These are phyloP conservation scores for Calypte anna DNA, from an alignment of 2,113 vertebrate species.

Conservation along the genomic window DNA sequence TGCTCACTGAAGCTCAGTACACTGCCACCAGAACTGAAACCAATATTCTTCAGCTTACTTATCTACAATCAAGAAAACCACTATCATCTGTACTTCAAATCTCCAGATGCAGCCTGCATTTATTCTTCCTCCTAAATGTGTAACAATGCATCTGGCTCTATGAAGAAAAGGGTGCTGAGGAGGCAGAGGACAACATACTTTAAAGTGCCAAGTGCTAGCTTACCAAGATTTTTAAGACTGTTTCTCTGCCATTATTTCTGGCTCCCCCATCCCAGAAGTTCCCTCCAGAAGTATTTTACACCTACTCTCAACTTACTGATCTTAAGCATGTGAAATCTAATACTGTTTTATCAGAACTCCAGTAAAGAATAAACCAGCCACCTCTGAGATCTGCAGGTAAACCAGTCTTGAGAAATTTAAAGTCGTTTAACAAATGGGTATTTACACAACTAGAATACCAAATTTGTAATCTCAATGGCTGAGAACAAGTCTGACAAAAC, in stretches of 20 bases:
- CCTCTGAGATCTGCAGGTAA: neutral
- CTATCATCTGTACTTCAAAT: neutral
- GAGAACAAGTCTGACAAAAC: constrained; percentile 9
- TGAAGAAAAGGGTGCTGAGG: neutral
- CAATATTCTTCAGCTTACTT: neutral
- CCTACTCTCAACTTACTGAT: neutral
- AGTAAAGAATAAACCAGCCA: neutral
- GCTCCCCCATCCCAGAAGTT: neutral
- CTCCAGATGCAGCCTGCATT: neutral
- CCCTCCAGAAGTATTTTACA: neutral
- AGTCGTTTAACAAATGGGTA: neutral
- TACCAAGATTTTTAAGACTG: neutral
- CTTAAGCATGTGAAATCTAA: neutral
- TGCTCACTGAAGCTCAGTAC: neutral
- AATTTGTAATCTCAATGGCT: neutral
- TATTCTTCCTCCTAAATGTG: neutral
- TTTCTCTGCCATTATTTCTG: neutral
- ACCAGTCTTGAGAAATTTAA: neutral
- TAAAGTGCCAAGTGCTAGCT: neutral
- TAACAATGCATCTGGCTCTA: neutral
- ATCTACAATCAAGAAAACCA: neutral
- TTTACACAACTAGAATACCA: neutral
- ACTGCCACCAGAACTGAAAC: neutral
- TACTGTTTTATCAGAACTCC: neutral
- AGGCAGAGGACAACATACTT: neutral